Conservation (phyloP, 2,888 invertebrate genomes). For the Campopleginae sp. region DNA sequence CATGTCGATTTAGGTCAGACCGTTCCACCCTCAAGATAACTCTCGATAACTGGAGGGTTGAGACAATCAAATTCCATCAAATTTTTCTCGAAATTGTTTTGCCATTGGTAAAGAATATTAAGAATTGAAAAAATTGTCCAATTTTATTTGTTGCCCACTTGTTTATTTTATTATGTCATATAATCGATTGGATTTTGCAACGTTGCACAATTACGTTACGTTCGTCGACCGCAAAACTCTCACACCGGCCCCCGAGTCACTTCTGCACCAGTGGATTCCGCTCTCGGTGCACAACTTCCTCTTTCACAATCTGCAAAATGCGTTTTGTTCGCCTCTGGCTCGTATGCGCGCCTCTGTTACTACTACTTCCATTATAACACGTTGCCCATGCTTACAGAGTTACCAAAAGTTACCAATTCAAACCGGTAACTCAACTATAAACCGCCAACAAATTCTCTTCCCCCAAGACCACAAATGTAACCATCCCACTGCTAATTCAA, state of each 20-base stretch:
- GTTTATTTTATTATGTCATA: constrained; percentile 8
- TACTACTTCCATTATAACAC: constrained; percentile 28
- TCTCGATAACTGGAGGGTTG: background rate
- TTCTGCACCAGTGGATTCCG: constrained; percentile 38
- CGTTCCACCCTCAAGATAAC: background rate
- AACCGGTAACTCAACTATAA: constrained; percentile 46
- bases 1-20: background rate
- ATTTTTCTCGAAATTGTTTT: background rate
- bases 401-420: constrained; percentile 42
- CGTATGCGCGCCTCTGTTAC: constrained; percentile 29
- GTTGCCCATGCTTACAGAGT: constrained; percentile 18
- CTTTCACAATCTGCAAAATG: constrained; percentile 46
- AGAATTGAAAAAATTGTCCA: background rate
- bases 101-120: background rate
- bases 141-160: background rate
- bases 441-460: constrained; percentile 41
- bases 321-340: constrained; percentile 43
- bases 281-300: constrained; percentile 35
- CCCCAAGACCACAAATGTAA: constrained; percentile 11
- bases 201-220: constrained; percentile 42
- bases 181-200: constrained; percentile 31
- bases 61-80: background rate
- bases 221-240: constrained; percentile 32
- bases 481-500: constrained; percentile 5
- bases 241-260: background rate